Evolutionary conservation across 2,113 vertebrate genomes (phyloP).

Genomic region (Oncorhynchus tshawytscha): DNA sequence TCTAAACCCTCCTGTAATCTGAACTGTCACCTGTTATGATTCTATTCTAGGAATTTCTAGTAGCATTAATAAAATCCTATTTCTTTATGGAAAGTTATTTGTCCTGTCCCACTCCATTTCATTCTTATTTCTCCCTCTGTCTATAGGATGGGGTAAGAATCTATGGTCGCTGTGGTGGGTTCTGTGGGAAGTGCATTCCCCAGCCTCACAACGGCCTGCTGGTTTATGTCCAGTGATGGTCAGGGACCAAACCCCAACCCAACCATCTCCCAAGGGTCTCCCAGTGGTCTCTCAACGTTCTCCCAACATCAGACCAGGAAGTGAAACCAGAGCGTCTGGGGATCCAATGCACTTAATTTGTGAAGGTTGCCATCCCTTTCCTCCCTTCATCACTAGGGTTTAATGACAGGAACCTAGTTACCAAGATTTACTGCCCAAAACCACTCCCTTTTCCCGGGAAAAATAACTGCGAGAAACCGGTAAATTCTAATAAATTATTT

Average conservation of each 20-base stretch:
- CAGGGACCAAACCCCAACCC: constrained; percentile 36
- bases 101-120: constrained; percentile 44
- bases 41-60: constrained; percentile 44
- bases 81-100: constrained; percentile 33
- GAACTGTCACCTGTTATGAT: constrained; percentile 15
- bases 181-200: constrained; percentile 94
- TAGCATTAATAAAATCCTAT: constrained; percentile 46
- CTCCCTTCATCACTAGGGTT: constrained; percentile 11
- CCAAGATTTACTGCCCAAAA: too few relatives aligned
- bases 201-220: constrained; percentile 81
- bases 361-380: constrained; percentile 14
- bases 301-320: constrained; percentile 12
- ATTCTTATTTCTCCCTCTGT: constrained; percentile 30
- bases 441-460: too few relatives aligned
- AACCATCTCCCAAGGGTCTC: neutral
- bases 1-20: neutral
- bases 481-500: too few relatives aligned
- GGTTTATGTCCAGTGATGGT: constrained; percentile 79
- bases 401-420: too few relatives aligned
- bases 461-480: too few relatives aligned
- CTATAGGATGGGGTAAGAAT: constrained; percentile 89
- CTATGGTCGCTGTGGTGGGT: constrained; percentile 93
- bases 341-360: constrained; percentile 21
- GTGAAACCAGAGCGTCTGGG: constrained; percentile 26
- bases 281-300: neutral